Percentiles rank a stretch among this genome's conserved stretches.
phyloP scores from a whole-genome alignment of 2,888 invertebrate species.

The Junonia oenone region DNA sequence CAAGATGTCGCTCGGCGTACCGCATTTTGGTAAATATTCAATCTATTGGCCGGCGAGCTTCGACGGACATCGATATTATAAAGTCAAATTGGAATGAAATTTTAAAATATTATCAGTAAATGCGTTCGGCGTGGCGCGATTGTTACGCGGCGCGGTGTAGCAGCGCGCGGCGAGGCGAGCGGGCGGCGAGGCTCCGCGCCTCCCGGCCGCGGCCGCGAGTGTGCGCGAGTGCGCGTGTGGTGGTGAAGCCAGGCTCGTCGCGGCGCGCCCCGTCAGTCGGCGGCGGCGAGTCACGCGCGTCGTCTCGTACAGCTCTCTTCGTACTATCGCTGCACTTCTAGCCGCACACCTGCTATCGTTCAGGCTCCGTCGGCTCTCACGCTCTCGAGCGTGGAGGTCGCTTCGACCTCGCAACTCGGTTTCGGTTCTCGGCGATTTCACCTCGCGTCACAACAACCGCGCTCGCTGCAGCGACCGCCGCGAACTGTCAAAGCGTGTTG shows the following conservation, averaged over 20 bases:
- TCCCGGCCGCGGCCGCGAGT: slow-evolving; percentile 48
- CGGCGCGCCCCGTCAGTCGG: slow-evolving; percentile 76
- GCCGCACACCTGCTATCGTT: slow-evolving; percentile 59
- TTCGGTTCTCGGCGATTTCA: slow-evolving; percentile 55
- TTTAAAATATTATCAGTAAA: slow-evolving; percentile 66
- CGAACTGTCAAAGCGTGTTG: slow-evolving; percentile 31
- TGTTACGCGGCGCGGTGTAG: slow-evolving; percentile 39
- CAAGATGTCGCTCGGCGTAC: slow-evolving; percentile 40
- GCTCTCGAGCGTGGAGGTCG: slow-evolving; percentile 71
- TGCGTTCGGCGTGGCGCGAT: slow-evolving; percentile 42
- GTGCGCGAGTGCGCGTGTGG: slow-evolving; percentile 63
- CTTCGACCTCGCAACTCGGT: slow-evolving; percentile 52
- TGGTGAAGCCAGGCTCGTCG: slow-evolving; percentile 59
- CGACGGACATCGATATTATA: slow-evolving; percentile 62
- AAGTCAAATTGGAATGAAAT: slow-evolving; percentile 73
- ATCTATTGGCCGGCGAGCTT: slow-evolving; percentile 49
- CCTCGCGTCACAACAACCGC: slow-evolving; percentile 40
- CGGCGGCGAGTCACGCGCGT: slow-evolving; percentile 76
- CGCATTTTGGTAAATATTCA: slow-evolving; percentile 63
- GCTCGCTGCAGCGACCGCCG: slow-evolving; percentile 50
- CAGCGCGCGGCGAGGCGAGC: slow-evolving; percentile 40
- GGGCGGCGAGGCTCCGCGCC: slow-evolving; percentile 38
- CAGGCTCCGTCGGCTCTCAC: slow-evolving; percentile 67
- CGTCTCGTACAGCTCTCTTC: slow-evolving; percentile 61
- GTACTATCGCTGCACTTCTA: slow-evolving; percentile 52